A percentile compares a stretch with the other conserved stretches of the same genome.
Conservation (phyloP, 2,113 vertebrate genomes). For the Alces alces region DNA sequence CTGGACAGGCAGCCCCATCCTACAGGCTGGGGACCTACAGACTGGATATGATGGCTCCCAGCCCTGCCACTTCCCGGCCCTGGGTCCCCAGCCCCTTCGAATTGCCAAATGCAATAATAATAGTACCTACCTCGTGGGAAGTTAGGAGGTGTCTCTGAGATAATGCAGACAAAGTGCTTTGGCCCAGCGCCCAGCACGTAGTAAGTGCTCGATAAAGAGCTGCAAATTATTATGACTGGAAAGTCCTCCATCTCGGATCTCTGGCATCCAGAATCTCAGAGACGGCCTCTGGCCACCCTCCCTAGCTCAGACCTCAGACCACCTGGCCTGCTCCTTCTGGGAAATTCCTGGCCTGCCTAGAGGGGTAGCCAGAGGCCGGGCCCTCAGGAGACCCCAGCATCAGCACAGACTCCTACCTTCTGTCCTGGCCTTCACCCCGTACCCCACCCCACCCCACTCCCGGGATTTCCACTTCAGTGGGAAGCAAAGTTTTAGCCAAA, state of each 20-base stretch:
- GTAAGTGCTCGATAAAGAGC: not conserved
- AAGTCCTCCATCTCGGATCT: not conserved
- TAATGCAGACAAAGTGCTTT: not conserved
- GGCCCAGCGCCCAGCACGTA: not conserved
- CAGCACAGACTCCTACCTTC: not conserved
- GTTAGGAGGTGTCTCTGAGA: not conserved
- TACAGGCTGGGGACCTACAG: not conserved
- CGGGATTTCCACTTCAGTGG: not conserved
- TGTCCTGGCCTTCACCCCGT: not conserved
- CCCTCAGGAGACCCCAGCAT: not conserved
- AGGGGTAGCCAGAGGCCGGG: not conserved
- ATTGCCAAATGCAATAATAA: not conserved
- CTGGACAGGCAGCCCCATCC: not conserved
- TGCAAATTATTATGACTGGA: not conserved
- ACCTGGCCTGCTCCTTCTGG: not conserved
- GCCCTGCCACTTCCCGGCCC: not conserved
- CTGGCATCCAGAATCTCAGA: not conserved
- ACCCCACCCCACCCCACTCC: not conserved
- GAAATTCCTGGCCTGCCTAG: not conserved
- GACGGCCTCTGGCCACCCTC: not conserved
- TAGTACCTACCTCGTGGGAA: not conserved
- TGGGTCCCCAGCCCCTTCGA: not conserved
- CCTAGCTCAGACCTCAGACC: not conserved
- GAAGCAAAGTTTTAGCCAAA: constrained; percentile 4
- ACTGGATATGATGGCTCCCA: not conserved